phyloP scores from a whole-genome alignment of 2,113 vertebrate genomes.

The Nesogale talazaci region DNA sequence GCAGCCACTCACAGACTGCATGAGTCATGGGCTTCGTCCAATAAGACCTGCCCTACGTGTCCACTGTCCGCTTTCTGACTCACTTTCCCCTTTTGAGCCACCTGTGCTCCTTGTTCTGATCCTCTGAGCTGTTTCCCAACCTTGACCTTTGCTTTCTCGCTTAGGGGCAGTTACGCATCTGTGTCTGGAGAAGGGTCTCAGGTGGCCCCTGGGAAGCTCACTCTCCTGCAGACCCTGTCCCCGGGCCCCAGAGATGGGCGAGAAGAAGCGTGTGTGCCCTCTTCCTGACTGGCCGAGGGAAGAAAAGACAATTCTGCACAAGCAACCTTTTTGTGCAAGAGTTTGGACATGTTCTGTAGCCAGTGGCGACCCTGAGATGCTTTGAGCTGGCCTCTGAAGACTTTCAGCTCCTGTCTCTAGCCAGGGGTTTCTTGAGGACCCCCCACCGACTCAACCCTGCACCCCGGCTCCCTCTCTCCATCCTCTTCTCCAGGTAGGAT shows the following conservation, averaged over 20 bases:
- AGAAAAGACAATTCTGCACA: background rate
- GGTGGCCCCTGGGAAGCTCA: background rate
- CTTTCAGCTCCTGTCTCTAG: background rate
- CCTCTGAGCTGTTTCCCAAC: background rate
- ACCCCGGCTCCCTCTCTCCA: background rate
- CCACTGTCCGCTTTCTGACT: background rate
- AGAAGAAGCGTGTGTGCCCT: background rate
- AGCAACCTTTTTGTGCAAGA: background rate
- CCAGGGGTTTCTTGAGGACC: background rate
- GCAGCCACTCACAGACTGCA: background rate
- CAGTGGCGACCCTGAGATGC: background rate
- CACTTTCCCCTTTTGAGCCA: background rate
- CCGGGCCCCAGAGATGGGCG: background rate
- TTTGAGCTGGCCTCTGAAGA: background rate
- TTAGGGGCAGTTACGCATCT: background rate
- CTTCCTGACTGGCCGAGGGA: background rate
- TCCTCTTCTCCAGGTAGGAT: background rate
- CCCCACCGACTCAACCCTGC: background rate
- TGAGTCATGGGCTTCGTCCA: slow-evolving; percentile 17
- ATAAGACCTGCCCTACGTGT: slow-evolving; percentile 17
- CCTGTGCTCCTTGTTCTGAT: background rate
- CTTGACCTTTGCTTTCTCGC: background rate
- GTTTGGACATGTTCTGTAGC: background rate
- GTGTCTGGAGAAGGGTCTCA: background rate
- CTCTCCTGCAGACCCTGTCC: background rate